Conservation (phyloP, 2,797 vertebrate species). For the Sebastolobus altivelis region DNA sequence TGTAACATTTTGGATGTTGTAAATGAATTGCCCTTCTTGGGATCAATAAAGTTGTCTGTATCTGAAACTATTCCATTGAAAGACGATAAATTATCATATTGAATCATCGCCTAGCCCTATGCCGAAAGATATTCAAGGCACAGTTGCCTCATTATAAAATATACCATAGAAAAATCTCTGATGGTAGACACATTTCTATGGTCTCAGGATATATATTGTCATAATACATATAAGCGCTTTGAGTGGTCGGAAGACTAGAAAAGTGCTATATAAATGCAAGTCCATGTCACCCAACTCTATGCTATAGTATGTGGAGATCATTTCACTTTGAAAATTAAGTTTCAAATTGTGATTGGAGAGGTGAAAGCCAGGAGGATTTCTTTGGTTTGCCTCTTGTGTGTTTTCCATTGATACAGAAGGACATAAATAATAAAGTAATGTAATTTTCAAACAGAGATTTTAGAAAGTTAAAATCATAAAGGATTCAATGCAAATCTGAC, state of each 20-base stretch:
- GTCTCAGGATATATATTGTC: neutral
- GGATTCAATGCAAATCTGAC: neutral
- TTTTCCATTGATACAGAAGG: neutral
- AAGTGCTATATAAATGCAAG: too few species aligned
- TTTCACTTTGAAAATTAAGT: neutral
- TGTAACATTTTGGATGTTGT: too few species aligned
- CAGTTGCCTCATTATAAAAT: neutral
- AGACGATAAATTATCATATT: too few species aligned
- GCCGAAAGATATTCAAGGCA: neutral
- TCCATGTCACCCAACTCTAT: neutral
- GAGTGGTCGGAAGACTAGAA: too few species aligned
- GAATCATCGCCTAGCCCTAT: too few species aligned
- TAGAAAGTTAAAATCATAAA: neutral
- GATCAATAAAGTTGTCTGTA: too few species aligned
- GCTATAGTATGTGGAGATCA: neutral
- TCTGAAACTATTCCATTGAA: too few species aligned
- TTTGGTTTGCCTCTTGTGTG: too few species aligned
- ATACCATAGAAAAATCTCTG: neutral
- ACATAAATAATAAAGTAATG: neutral
- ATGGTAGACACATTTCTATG: neutral
- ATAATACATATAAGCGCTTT: neutral
- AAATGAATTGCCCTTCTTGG: too few species aligned
- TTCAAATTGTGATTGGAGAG: neutral
- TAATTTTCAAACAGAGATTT: neutral
- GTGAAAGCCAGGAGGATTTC: neutral